Evolutionary conservation across 2,888 invertebrate genomes (phyloP).

Genomic region (Axea sp.): DNA sequence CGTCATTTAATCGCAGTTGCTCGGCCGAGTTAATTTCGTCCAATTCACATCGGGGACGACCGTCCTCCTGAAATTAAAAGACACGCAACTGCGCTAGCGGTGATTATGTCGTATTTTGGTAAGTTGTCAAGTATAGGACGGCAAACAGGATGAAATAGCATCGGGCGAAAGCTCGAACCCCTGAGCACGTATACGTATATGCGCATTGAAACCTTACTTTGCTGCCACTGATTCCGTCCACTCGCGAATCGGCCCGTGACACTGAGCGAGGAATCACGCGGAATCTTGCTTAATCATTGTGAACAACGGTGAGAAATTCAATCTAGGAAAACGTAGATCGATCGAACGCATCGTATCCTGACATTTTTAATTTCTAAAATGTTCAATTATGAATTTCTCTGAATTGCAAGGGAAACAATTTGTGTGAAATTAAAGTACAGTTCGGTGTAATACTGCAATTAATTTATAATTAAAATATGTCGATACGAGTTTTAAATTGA

Average conservation of each 20-base stretch:
- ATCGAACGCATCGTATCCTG: no score
- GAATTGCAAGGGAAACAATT: no score
- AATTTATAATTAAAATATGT: no score
- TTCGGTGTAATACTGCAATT: no score
- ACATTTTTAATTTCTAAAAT: no score
- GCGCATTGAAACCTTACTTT: conserved; percentile 21
- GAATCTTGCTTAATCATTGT: conserved; percentile 19
- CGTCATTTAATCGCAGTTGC: conserved; percentile 35
- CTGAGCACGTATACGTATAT: conserved; percentile 17
- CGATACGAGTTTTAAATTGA: no score
- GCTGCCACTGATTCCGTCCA: conserved; percentile 7
- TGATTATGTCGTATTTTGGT: conserved; percentile 54
- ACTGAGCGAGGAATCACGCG: not conserved
- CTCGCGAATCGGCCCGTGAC: conserved; percentile 1
- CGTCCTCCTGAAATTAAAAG: conserved; percentile 3
- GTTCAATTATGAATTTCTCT: no score
- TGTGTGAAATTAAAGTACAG: no score
- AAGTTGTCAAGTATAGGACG: conserved; percentile 35
- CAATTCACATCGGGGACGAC: conserved; percentile 29
- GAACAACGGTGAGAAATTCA: no score
- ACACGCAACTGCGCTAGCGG: conserved; percentile 11
- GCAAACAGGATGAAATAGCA: not conserved
- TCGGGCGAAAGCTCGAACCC: conserved; percentile 6
- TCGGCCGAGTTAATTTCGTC: conserved; percentile 39
- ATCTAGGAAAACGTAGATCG: no score